Evolutionary conservation across 2,113 vertebrate species (phyloP), one percentile per base, ranked within the genome.

Genomic region (Otis tarda): DNA sequence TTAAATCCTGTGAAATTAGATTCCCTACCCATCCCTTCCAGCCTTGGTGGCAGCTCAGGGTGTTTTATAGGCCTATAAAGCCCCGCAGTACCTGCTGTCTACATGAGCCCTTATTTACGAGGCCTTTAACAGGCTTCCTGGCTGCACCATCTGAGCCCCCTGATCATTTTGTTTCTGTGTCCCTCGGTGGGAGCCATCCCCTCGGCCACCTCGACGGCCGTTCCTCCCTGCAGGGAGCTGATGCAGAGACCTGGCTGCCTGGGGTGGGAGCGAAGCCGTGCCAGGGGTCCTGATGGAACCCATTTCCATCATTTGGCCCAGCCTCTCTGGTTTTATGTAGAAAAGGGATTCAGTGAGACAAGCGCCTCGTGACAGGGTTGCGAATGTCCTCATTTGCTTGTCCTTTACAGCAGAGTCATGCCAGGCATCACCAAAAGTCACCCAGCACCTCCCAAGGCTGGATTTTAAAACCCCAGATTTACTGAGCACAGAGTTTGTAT

Each of bases 1-100:
- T 97, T 97, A 97, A 97, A 97, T 97, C 96, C 96, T 97, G 95
- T 94, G 95, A 97, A 97, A 97, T 97, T 96, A 97, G 95, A 97
- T 97, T 97, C 95, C 83, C 93, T 91, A 91, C 93, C 94, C 90
- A 94, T 90, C 94, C 86, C 88, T 95, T 96, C 88, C 94, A 96
- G 91, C 94, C 90, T 95, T 27, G 0, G 4, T 97, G 96, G 97
- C 96, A 97, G 95, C 81, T 93, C 49, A 78, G 81, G 88, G 83
- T 97, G 86, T 96, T 97, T 97, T 97, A 97, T 97, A 82, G 93
- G 64, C 78, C 96, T 83, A 97, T 97, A 97, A 97, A 97, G 88
- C 78, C 94, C 69, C 19, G 39, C 90, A 95, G 93, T 95, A 96
- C 94, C 95, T 97, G 94, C 91, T 96, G 96, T 95, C 94, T 95